Evolutionary conservation across 2,888 invertebrate genomes (phyloP), one percentile per base, ranked within the genome.

Genomic region (Euphydryas editha): DNA sequence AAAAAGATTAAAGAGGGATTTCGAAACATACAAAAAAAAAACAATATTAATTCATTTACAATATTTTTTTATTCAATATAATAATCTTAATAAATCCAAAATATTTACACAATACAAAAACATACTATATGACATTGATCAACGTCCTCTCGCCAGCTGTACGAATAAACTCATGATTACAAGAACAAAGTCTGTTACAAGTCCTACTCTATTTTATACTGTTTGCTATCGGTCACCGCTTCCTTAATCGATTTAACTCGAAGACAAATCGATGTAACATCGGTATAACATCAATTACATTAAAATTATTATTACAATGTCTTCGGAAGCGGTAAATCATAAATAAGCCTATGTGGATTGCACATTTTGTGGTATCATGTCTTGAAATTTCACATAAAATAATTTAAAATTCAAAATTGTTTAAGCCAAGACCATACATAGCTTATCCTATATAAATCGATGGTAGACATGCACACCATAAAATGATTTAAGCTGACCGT

Each of bases 1-100:
- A 13, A 20, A 20, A 49, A 20, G 30, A 30, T 49, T 21, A 4
- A 13, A 24, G n/a, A 21, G 24, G 49, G 5, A 15, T 15, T 24
- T 15, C 6, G 15, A 44, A 44, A 44, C n/a, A 44, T 5, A 44
- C 36, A 58, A 54, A 13, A 83, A 88, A 88, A 87, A 76, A 89
- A 86, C 89, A 83, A 20, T 74, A 69, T 72, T 66, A 54, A 60
- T 79, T 75, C 83, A 91, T 92, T 92, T 92, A 92, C 90, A 92
- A 90, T 90, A 87, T 90, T 91, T 92, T 92, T 92, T 92, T 92
- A 92, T 91, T 92, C 92, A 92, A 92, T 92, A 92, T 92, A 92
- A 92, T 92, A 92, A 92, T 92, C 92, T 92, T 92, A 92, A 92
- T 92, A 92, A 92, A 92, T 92, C 92, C 90, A 92, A 92, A 92